phyloP scores from a whole-genome alignment of 2,888 invertebrate genomes.

The Synanthedon tipuliformis region DNA sequence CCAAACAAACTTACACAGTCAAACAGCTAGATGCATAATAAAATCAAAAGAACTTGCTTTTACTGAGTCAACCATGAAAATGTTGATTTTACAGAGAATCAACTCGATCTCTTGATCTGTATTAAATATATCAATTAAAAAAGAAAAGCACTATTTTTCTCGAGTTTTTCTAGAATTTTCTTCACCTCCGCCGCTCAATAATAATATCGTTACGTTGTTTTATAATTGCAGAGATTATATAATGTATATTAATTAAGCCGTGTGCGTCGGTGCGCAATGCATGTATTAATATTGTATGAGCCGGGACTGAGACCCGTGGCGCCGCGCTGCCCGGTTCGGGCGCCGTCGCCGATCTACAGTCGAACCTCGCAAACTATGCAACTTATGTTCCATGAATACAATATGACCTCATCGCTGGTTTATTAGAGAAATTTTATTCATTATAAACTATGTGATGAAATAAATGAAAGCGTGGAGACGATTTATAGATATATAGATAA shows the following conservation, averaged over 20 bases:
- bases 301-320: slow-evolving; percentile 20
- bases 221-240: background rate
- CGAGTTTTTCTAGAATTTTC: background rate
- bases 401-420: background rate
- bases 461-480: too few species aligned
- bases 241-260: background rate
- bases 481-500: too few species aligned
- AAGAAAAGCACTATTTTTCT: too few species aligned
- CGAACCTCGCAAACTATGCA: background rate
- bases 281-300: slow-evolving; percentile 55
- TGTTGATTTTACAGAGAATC: too few species aligned
- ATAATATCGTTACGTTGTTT: background rate
- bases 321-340: slow-evolving; percentile 5
- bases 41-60: too few species aligned
- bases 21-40: too few species aligned
- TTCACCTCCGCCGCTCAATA: background rate
- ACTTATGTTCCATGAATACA: background rate
- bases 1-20: too few species aligned
- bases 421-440: too few species aligned
- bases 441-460: too few species aligned
- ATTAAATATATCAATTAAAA: too few species aligned
- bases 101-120: too few species aligned
- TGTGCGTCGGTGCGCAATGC: background rate
- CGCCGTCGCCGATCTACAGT: background rate
- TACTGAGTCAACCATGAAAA: too few species aligned